Evolutionary conservation across 2,797 vertebrate genomes (phyloP).

Genomic region (Sebastes trivittatus): DNA sequence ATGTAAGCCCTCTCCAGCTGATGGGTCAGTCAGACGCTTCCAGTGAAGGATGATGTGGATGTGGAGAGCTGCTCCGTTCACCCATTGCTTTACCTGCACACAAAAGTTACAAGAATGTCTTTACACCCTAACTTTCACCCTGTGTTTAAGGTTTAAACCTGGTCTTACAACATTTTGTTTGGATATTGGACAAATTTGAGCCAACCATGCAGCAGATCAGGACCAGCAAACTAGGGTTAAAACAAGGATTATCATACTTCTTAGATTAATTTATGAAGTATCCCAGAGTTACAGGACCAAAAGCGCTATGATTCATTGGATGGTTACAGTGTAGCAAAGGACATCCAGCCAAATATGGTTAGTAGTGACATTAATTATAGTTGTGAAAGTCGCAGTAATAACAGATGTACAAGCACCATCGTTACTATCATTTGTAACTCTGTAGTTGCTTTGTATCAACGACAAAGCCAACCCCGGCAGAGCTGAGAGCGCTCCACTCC

Average conservation of each 20-base stretch:
- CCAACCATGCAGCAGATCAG: background rate
- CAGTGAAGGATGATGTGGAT: conserved; percentile 26
- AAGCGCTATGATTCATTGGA: background rate
- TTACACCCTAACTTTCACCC: background rate
- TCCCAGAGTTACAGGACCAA: background rate
- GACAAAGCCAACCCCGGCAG: background rate
- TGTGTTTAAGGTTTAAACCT: background rate
- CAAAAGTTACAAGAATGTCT: background rate
- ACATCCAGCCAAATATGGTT: background rate
- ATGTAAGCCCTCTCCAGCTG: conserved; percentile 1
- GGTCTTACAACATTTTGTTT: background rate
- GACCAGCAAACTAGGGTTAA: background rate
- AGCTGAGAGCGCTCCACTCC: background rate
- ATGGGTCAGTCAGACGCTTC: conserved; percentile 10
- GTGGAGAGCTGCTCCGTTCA: conserved; percentile 25
- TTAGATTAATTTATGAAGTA: background rate
- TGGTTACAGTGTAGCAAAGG: background rate
- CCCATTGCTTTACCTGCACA: conserved; percentile 28
- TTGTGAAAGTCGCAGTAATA: background rate
- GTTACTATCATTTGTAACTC: background rate
- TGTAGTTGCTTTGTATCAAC: background rate
- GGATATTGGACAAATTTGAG: background rate
- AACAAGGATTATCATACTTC: background rate
- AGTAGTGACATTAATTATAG: background rate
- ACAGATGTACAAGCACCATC: background rate